Evolutionary conservation across 2,797 vertebrate species (phyloP).

Genomic region (Acanthornis magna): DNA sequence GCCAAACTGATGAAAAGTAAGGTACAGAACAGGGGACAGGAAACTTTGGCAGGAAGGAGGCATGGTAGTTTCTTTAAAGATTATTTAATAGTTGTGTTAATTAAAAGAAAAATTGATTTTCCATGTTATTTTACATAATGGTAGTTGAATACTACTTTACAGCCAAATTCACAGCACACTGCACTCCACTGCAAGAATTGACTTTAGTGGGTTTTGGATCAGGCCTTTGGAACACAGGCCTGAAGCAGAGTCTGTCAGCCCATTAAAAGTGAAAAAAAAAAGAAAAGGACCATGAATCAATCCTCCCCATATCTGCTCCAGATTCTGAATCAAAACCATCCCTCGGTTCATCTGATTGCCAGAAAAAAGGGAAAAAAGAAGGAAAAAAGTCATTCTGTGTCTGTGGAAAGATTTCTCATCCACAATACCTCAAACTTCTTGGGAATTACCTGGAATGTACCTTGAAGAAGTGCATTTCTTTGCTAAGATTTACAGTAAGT

Average conservation of each 20-base stretch:
- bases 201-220: conserved; percentile 54
- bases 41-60: background rate
- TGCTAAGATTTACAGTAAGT: background rate
- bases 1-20: conserved; percentile 11
- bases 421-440: background rate
- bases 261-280: conserved; percentile 55
- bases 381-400: background rate
- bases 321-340: conserved; percentile 68
- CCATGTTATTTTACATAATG: background rate
- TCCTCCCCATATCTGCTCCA: conserved; percentile 58
- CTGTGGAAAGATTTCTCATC: conserved; percentile 34
- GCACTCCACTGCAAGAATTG: background rate
- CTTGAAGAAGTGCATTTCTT: conserved; percentile 22
- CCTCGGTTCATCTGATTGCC: conserved; percentile 20
- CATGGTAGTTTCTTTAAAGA: background rate
- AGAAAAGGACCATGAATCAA: conserved; percentile 56
- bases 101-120: background rate
- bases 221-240: conserved; percentile 45
- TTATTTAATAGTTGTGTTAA: background rate
- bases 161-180: conserved; percentile 32
- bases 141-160: conserved; percentile 4
- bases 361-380: background rate
- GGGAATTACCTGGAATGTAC: background rate
- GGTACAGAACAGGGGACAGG: background rate
- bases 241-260: conserved; percentile 52